These are phyloP conservation scores for Emys orbicularis DNA, from an alignment of 2,797 vertebrate genomes.

Conservation along the genomic window DNA sequence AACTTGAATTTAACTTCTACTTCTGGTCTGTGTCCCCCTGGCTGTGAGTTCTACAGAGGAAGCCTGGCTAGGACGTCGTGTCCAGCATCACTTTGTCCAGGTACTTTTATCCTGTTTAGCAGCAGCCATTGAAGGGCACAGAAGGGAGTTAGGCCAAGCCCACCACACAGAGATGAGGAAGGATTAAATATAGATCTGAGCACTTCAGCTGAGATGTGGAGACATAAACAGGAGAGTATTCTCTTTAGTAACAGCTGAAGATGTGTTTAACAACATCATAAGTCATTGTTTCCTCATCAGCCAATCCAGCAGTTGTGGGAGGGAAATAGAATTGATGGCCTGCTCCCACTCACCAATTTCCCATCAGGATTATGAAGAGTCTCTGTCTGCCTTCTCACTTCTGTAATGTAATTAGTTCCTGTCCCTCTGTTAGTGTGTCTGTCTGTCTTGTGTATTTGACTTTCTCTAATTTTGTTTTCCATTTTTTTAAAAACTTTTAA, in stretches of 20 bases:
- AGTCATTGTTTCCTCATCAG: slow-evolving; percentile 36
- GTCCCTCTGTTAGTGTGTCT: not conserved
- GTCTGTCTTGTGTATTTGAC: not conserved
- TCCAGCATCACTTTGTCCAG: not conserved
- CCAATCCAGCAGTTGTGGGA: not conserved
- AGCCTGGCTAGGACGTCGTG: not conserved
- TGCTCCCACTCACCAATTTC: slow-evolving; percentile 10
- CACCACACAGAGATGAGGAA: not conserved
- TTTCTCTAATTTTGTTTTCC: not conserved
- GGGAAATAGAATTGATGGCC: slow-evolving; percentile 5
- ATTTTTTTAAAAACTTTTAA: not conserved
- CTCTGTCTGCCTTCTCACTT: not conserved
- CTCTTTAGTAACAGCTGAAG: slow-evolving; percentile 51
- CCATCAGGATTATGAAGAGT: slow-evolving; percentile 2
- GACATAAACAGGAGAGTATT: slow-evolving; percentile 15
- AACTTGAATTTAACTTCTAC: not conserved
- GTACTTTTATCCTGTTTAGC: not conserved
- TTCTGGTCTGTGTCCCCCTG: not conserved
- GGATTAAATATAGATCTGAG: slow-evolving; percentile 41
- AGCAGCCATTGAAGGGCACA: slow-evolving; percentile 30
- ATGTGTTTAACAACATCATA: slow-evolving; percentile 43
- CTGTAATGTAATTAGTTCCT: not conserved
- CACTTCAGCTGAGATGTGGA: not conserved
- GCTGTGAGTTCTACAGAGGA: not conserved
- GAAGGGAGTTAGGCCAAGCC: not conserved